Evolutionary conservation across 1,140 invertebrate genomes (phyloP).

Genomic region (Nebria ingens): DNA sequence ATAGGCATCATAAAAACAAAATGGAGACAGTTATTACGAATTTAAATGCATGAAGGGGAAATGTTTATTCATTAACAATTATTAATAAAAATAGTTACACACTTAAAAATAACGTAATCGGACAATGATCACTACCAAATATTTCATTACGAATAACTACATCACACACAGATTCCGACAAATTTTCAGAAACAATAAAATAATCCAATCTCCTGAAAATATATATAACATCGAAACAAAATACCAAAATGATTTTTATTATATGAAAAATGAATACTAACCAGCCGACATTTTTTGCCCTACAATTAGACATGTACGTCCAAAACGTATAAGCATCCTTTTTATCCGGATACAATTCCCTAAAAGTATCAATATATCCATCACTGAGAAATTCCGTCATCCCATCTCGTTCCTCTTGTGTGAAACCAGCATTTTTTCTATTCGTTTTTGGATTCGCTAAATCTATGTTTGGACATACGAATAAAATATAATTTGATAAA

Average conservation of each 20-base stretch:
- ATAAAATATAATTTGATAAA: constrained; percentile 6
- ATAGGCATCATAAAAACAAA: neutral
- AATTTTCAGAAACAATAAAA: constrained; percentile 74
- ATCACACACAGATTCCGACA: constrained; percentile 70
- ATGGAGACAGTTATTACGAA: neutral
- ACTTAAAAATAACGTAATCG: constrained; percentile 58
- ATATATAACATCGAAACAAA: constrained; percentile 20
- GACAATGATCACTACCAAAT: constrained; percentile 83
- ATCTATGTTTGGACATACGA: constrained; percentile 64
- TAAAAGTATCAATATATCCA: constrained; percentile 82
- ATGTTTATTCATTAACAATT: neutral
- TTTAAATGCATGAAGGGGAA: neutral
- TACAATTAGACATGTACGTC: constrained; percentile 78
- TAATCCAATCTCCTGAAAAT: constrained; percentile 85
- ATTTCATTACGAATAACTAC: constrained; percentile 62
- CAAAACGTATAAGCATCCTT: constrained; percentile 87
- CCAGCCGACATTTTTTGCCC: constrained; percentile 91
- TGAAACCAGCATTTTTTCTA: constrained; percentile 90
- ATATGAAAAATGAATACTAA: constrained; percentile 33
- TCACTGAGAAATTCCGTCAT: constrained; percentile 73
- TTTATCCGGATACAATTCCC: constrained; percentile 78
- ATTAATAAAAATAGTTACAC: neutral
- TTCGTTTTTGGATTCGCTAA: constrained; percentile 91
- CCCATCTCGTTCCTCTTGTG: constrained; percentile 81
- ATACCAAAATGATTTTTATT: constrained; percentile 15